Conservation (phyloP, 2,888 invertebrate genomes). For the Caradrina kadenii region DNA sequence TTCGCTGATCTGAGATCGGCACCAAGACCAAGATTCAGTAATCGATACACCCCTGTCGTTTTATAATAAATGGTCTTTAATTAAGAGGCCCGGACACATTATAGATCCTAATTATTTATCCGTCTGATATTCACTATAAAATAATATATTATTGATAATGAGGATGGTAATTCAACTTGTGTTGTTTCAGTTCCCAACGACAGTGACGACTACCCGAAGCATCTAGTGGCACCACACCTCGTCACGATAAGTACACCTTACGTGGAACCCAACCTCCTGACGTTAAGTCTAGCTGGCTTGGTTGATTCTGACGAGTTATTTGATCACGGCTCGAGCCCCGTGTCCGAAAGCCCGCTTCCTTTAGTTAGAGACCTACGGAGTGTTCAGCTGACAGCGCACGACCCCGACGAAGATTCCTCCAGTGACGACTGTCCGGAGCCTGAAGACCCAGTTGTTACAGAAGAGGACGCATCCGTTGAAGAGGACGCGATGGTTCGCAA, state of each 20-base stretch:
- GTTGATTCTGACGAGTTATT: conserved; percentile 48
- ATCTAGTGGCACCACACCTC: conserved; percentile 8
- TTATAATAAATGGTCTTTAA: too few species aligned
- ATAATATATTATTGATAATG: not conserved
- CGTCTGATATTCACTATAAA: not conserved
- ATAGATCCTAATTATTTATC: too few species aligned
- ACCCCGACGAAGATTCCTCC: conserved; percentile 35
- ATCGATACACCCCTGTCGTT: too few species aligned
- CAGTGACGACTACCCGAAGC: conserved; percentile 39
- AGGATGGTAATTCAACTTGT: not conserved
- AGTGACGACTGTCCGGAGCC: conserved; percentile 47
- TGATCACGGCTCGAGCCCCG: conserved; percentile 29
- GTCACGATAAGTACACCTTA: conserved; percentile 13
- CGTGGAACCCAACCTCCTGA: conserved; percentile 14
- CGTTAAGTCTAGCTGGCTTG: conserved; percentile 14
- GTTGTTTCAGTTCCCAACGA: conserved; percentile 51
- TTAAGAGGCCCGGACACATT: too few species aligned
- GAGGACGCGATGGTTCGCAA: conserved; percentile 40
- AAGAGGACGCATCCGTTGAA: conserved; percentile 43
- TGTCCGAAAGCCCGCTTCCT: conserved; percentile 1
- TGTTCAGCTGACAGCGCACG: conserved; percentile 10
- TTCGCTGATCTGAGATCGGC: too few species aligned
- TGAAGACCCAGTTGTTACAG: conserved; percentile 20
- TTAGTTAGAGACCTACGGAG: conserved; percentile 4
- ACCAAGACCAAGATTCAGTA: too few species aligned